These are phyloP conservation scores for Sitophilus oryzae DNA, from an alignment of 1,140 invertebrate species.

Conservation along the genomic window DNA sequence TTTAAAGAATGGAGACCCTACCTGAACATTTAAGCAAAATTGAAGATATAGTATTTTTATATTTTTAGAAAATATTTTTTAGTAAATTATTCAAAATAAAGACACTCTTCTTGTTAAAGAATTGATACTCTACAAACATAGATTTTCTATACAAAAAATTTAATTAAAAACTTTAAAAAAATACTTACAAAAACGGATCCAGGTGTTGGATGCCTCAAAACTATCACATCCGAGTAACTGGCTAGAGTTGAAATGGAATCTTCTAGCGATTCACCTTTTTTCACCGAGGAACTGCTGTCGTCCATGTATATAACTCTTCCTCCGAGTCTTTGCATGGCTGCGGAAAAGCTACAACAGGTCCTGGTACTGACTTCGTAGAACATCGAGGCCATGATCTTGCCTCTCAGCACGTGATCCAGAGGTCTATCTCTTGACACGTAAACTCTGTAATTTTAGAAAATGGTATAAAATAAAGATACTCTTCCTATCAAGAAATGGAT, in stretches of 20 bases:
- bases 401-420: conserved; percentile 83
- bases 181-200: conserved; percentile 86
- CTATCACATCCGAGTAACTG: conserved; percentile 85
- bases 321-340: conserved; percentile 93
- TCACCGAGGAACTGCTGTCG: conserved; percentile 81
- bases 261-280: conserved; percentile 95
- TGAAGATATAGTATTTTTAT: too few relatives aligned
- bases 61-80: too few relatives aligned
- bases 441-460: conserved; percentile 42
- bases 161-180: too few relatives aligned
- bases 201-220: conserved; percentile 86
- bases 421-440: conserved; percentile 76
- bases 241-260: conserved; percentile 82
- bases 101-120: too few relatives aligned
- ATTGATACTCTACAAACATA: too few relatives aligned
- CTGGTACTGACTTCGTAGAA: conserved; percentile 98
- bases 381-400: conserved; percentile 91
- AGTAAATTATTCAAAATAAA: too few relatives aligned
- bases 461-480: not conserved
- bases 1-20: too few relatives aligned
- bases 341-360: conserved; percentile 91
- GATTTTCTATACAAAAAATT: too few relatives aligned
- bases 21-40: too few relatives aligned
- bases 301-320: conserved; percentile 88
- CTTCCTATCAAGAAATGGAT: too few relatives aligned